Evolutionary conservation across 2,888 invertebrate genomes (phyloP), one percentile per base, ranked within the genome.

Genomic region (Asteroscopus sphinx): DNA sequence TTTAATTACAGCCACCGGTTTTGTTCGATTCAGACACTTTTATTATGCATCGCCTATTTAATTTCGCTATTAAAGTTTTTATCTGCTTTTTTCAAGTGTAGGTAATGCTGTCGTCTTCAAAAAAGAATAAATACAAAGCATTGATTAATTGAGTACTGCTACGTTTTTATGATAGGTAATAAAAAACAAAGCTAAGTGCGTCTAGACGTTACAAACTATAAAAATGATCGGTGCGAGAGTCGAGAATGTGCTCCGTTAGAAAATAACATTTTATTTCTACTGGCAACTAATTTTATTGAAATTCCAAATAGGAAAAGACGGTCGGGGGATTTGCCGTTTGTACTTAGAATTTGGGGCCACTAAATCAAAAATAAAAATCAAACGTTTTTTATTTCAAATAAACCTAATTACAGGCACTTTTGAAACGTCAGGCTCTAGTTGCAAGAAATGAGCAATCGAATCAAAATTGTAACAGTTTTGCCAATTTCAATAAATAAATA

Each of bases 131-230:
- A 49, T 44, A 46, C 13, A 60, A 36, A 47, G 8, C 5, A 37
- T 48, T 68, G 68, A 73, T 73, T 71, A 61, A 73, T 61, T 40
- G 40, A 42, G 39, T 51, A 39, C 44, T 42, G 47, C 49, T 35
- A 40, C 0, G 28, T 42, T 64, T 73, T 68, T 68, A 64, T 69
- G 62, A 51, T 53, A 47, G 41, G 33, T 48, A 40, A 62, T 75
- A 75, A 74, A 74, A 67, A 62, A 55, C 58, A 60, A 57, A 64
- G 8, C 61, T 53, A 60, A 68, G 46, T 44, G 52, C 35, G 74
- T 74, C 74, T 74, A 74, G 74, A 74, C 73, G 48, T 32, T 65
- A 53, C 52, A 25, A 57, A 56, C 59, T 49, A 58, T 74, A 62
- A 74, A 62, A 56, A 6, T 53, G 46, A 49, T 67, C 45, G 54